Evolutionary conservation across 2,113 vertebrate genomes (phyloP).

Genomic region (Rostratula benghalensis): DNA sequence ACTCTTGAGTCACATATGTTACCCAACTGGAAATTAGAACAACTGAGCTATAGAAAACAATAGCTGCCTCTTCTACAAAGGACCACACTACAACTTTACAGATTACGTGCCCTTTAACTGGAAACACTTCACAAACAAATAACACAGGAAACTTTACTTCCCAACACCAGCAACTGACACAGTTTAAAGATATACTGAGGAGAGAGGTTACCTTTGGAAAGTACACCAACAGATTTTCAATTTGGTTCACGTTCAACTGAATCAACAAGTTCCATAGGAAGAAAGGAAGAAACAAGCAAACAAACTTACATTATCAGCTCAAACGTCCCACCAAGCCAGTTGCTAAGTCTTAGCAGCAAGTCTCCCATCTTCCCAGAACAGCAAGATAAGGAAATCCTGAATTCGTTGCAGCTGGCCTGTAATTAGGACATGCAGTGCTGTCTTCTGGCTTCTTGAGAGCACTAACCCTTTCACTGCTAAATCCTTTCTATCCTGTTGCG

Average conservation of each 20-base stretch:
- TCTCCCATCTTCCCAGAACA: not conserved
- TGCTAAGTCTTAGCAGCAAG: not conserved
- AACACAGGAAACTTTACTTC: slow-evolving; percentile 9
- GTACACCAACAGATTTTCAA: not conserved
- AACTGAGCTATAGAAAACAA: not conserved
- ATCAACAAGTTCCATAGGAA: not conserved
- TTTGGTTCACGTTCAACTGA: not conserved
- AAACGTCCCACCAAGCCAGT: not conserved
- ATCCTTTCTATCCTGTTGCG: not conserved
- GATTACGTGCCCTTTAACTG: not conserved
- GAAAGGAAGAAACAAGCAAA: not conserved
- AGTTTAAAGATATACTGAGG: not conserved
- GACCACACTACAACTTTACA: not conserved
- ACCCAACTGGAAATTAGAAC: not conserved
- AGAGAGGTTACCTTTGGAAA: not conserved
- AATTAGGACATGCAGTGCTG: slow-evolving; percentile 44
- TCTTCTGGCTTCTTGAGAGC: not conserved
- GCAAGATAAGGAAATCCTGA: slow-evolving; percentile 55
- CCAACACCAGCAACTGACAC: not conserved
- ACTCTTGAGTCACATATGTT: not conserved
- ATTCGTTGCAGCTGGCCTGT: slow-evolving; percentile 51
- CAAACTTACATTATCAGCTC: not conserved
- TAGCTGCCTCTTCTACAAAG: not conserved
- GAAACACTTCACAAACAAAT: slow-evolving; percentile 4
- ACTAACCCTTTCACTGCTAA: slow-evolving; percentile 48